Conservation (phyloP, 2,113 vertebrate genomes). For the Oncorhynchus mykiss region DNA sequence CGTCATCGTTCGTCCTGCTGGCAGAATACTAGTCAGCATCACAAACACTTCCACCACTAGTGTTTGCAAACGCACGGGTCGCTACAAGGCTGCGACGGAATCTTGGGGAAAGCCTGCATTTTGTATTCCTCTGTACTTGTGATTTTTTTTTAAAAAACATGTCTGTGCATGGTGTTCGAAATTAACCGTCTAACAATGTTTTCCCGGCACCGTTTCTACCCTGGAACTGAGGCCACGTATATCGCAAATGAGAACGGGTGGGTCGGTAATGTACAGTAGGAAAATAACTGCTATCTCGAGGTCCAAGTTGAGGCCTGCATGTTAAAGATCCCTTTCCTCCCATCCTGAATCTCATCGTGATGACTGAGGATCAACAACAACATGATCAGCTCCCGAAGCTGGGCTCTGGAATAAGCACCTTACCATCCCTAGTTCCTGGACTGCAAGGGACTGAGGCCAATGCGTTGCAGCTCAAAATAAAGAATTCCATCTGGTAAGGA, state of each 20-base stretch:
- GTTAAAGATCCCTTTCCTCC: slow-evolving; percentile 53
- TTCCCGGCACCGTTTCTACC: slow-evolving; percentile 11
- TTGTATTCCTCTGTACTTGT: slow-evolving; percentile 17
- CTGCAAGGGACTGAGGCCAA: slow-evolving; percentile 85
- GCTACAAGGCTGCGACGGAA: slow-evolving; percentile 53
- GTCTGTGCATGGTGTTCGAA: slow-evolving; percentile 5
- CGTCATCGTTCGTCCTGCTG: too few relatives aligned
- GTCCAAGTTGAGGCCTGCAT: slow-evolving; percentile 78
- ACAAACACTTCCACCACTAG: slow-evolving; percentile 14
- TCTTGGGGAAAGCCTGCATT: slow-evolving; percentile 44
- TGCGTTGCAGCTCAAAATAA: slow-evolving; percentile 90
- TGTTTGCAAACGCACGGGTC: slow-evolving; percentile 32
- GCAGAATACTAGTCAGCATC: background rate
- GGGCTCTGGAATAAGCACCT: slow-evolving; percentile 66
- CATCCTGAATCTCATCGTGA: slow-evolving; percentile 67
- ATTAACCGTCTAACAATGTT: slow-evolving; percentile 18
- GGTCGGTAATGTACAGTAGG: slow-evolving; percentile 70
- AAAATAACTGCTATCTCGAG: slow-evolving; percentile 73
- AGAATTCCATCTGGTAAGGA: slow-evolving; percentile 92
- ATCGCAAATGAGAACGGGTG: slow-evolving; percentile 49
- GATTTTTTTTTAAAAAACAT: slow-evolving; percentile 7
- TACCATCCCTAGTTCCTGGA: slow-evolving; percentile 83
- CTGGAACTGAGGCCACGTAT: slow-evolving; percentile 26
- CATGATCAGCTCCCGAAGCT: slow-evolving; percentile 68
- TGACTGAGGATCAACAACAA: slow-evolving; percentile 81